Conservation (phyloP, 2,888 invertebrate species). For the Volucella inanis region DNA sequence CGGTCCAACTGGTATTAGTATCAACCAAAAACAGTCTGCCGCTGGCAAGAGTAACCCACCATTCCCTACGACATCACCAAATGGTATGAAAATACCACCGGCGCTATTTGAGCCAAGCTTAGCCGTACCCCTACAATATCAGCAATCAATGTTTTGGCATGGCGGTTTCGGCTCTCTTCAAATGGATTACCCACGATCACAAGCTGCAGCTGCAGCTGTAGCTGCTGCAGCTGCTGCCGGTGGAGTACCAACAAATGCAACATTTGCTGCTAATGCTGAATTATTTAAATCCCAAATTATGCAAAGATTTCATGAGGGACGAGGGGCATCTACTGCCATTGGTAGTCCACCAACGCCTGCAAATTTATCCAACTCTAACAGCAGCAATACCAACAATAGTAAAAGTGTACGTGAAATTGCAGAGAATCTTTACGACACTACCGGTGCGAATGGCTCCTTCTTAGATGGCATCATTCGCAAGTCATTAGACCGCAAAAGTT, state of each 20-base stretch:
- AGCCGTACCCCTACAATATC: conserved; percentile 85
- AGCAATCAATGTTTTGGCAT: conserved; percentile 91
- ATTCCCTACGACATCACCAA: conserved; percentile 86
- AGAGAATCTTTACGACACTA: conserved; percentile 86
- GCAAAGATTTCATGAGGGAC: conserved; percentile 90
- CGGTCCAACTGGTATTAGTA: conserved; percentile 77
- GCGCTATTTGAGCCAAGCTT: conserved; percentile 86
- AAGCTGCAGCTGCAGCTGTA: conserved; percentile 79
- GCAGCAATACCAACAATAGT: conserved; percentile 78
- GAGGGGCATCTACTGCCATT: conserved; percentile 83
- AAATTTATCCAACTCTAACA: conserved; percentile 65
- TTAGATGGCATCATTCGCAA: conserved; percentile 93
- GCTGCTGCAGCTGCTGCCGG: conserved; percentile 82
- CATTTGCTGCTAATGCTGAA: conserved; percentile 84
- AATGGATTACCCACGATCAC: conserved; percentile 77
- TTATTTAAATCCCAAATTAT: conserved; percentile 92
- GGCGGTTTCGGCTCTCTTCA: conserved; percentile 84
- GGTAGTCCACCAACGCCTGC: conserved; percentile 62
- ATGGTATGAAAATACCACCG: conserved; percentile 88
- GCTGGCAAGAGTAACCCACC: conserved; percentile 81
- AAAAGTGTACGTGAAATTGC: conserved; percentile 86
- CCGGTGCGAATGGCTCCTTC: conserved; percentile 88
- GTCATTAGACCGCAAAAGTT: conserved; percentile 87
- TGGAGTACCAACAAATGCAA: conserved; percentile 82
- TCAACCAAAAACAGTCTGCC: conserved; percentile 83